Percentiles rank a stretch among this genome's conserved stretches.
Evolutionary conservation across 2,797 vertebrate species (phyloP).

Genomic region (Cyclura pinguis): DNA sequence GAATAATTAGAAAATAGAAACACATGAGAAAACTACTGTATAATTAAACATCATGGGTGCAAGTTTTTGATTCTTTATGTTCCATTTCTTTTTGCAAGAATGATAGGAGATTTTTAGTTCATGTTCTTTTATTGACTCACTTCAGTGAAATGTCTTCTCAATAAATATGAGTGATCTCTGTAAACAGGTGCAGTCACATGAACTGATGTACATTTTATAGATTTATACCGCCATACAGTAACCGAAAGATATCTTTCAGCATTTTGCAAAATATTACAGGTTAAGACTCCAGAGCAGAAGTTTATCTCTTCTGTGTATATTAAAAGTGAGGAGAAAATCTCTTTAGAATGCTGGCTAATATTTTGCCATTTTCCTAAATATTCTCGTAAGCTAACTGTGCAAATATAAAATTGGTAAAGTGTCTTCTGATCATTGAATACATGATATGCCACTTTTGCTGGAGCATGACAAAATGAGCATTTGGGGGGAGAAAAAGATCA

Average conservation of each 20-base stretch:
- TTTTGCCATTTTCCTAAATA: not conserved
- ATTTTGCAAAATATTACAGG: not conserved
- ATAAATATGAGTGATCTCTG: not conserved
- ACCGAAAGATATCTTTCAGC: slow-evolving; percentile 11
- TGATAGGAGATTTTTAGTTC: not conserved
- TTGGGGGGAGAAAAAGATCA: not conserved
- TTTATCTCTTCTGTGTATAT: slow-evolving; percentile 3
- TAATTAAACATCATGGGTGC: not conserved
- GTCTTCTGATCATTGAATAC: not conserved
- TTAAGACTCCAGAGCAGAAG: not conserved
- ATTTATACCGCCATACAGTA: not conserved
- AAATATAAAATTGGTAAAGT: not conserved
- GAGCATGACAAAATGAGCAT: not conserved
- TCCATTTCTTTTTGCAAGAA: not conserved
- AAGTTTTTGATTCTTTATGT: slow-evolving; percentile 8
- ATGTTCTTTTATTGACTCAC: not conserved
- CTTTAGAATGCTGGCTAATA: slow-evolving; percentile 8
- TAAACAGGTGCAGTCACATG: not conserved
- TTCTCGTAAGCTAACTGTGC: not conserved
- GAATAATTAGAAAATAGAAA: no score
- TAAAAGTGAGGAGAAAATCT: slow-evolving; percentile 8
- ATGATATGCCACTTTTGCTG: not conserved
- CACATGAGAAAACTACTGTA: not conserved
- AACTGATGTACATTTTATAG: not conserved
- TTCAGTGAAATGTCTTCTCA: not conserved